Base-by-base conservation (phyloP, 1,140 invertebrate genomes). In the Zaprionus vittiger region DNA sequence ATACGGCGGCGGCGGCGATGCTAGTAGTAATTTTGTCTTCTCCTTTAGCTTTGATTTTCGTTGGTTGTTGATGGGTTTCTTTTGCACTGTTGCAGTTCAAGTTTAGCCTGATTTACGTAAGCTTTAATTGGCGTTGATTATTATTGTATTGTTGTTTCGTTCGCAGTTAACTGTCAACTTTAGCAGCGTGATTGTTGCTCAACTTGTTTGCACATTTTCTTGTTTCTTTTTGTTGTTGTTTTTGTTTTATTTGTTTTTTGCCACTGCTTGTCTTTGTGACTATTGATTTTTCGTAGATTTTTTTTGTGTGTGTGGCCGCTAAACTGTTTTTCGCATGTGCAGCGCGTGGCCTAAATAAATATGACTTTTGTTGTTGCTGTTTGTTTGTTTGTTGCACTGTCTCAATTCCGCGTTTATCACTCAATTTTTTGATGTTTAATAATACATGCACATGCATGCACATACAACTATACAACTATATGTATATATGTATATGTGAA, bases 201-300 rank as follows among this genome's bases (percentile, higher is more conserved):
- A 80, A 83, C 83, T 86, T 87, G 75, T 83, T 87, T 83, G 79
- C 81, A 81, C 79, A 69, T 79, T 79, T 79, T 77, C 74, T 70
- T 79, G 75, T 73, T 80, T 70, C 59, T 24, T 55, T 37, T 60
- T 60, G 5, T 31, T 63, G 26, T 64, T 37, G 14, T 20, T 57
- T 38, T 68, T 52, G 68, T 55, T 59, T 54, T 59, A 61, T 49
- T 26, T 66, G 52, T 56, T 62, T 41, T 12, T 44, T 77, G 69
- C 69, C 59, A 59, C 54, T 59, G 38, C 47, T 34, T 59, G 60
- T 49, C 76, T 77, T 60, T 72, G 47, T 57, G 55, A 62, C 60
- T 90, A 90, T 90, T 91, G 85, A 90, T 90, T 90, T 90, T 90
- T 55, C 80, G 54, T 76, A 60, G 74, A 37, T 80, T 83, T 68